Evolutionary conservation across 2,888 invertebrate genomes (phyloP).

Genomic region (Sturmia bella): DNA sequence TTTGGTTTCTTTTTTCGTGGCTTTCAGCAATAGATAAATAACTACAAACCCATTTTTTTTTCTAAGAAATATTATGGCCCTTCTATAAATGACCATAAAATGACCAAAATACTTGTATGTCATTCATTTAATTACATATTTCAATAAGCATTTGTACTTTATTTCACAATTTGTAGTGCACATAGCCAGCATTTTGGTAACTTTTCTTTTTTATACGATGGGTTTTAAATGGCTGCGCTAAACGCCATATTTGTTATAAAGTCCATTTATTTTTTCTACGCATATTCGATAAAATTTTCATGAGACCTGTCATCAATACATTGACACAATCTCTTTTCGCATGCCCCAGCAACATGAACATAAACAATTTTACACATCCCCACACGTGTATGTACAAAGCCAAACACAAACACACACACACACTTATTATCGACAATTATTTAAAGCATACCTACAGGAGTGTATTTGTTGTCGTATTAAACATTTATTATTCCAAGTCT

Average conservation of each 20-base stretch:
- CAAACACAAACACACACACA: neutral
- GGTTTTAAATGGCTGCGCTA: conserved; percentile 19
- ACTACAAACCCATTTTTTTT: too few relatives aligned
- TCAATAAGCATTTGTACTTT: too few relatives aligned
- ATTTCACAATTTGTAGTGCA: too few relatives aligned
- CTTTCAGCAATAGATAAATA: too few relatives aligned
- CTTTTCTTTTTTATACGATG: conserved; percentile 2
- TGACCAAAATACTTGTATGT: too few relatives aligned
- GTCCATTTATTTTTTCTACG: conserved; percentile 43
- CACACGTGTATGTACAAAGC: too few relatives aligned
- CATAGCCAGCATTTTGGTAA: neutral
- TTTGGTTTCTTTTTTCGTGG: too few relatives aligned
- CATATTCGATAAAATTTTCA: conserved; percentile 54
- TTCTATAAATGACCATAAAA: too few relatives aligned
- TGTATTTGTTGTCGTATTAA: neutral
- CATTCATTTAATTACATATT: too few relatives aligned
- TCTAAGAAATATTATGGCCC: too few relatives aligned
- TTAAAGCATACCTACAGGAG: conserved; percentile 48
- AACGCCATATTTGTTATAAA: conserved; percentile 65
- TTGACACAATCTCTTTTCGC: conserved; percentile 27
- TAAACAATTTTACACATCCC: neutral
- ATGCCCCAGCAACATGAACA: neutral
- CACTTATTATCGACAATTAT: conserved; percentile 9
- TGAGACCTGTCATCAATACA: conserved; percentile 44
- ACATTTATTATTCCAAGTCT: conserved; percentile 29